Evolutionary conservation across 2,113 vertebrate genomes (phyloP), one percentile per base, ranked within the genome.

Genomic region (Zosterops borbonicus): DNA sequence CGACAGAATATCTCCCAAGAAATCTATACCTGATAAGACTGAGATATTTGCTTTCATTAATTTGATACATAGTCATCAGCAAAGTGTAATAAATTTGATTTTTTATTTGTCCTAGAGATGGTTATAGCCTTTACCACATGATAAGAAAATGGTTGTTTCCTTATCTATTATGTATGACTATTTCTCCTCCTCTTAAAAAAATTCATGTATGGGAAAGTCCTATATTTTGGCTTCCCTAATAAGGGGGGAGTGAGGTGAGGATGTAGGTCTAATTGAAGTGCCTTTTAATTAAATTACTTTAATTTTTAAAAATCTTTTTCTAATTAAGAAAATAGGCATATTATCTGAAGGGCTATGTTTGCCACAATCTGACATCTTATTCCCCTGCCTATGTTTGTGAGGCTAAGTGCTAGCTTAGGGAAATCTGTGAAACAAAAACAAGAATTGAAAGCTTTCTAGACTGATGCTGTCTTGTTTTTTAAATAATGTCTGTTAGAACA

Each of bases 181-280:
- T 83, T 81, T n/a, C 8, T 92, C 47, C 17, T 35, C 81, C 14
- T 89, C 17, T 60, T 62, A 55, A 71, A 86, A 49, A 46, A 47
- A n/a, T 39, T 41, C 0, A 20, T 37, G 3, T 83, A 37, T 41
- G 13, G 33, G 21, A 91, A 62, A 92, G 19, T 11, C 25, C 9
- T 60, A 47, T 12, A 52, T 13, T 27, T 5, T 44, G 27, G 5
- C 9, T 75, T 92, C 59, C 89, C 35, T 78, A 71, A 80, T 28
- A 82, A 33, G 2, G 2, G 3, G 4, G 7, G 9, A 31, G 0
- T 25, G 6, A 9, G 14, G 6, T 39, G 7, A 37, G 9, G 2
- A 47, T 76, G 59, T 29, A 39, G 3, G 6, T 59, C 46, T 90
- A 59, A 59, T 78, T 69, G 50, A 91, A 89, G 29, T 46, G 41